These are phyloP conservation scores for Busseola fusca DNA, from an alignment of 2,888 invertebrate species.

Conservation along the genomic window DNA sequence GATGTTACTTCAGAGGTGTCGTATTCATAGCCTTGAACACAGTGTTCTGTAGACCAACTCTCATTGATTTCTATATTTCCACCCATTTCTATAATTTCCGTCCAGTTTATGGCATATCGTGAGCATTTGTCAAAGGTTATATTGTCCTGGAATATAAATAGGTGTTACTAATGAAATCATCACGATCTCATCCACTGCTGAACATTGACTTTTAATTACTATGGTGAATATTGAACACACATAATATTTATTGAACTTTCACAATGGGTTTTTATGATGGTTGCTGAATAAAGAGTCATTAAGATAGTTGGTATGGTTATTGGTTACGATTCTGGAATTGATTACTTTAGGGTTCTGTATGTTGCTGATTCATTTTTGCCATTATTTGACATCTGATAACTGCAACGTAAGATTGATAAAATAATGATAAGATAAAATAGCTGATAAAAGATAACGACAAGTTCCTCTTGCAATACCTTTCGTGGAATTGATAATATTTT, in stretches of 20 bases:
- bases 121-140: slow-evolving; percentile 91
- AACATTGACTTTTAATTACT: neutral
- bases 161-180: neutral
- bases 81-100: slow-evolving; percentile 79
- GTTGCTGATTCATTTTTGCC: neutral
- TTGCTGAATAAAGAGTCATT: too few species aligned
- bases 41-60: slow-evolving; percentile 91
- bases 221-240: neutral
- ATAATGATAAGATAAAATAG: slow-evolving; percentile 9
- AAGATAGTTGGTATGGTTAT: neutral
- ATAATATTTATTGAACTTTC: too few species aligned
- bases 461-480: slow-evolving; percentile 73
- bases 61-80: slow-evolving; percentile 79
- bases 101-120: slow-evolving; percentile 93
- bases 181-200: neutral
- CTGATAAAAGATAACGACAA: slow-evolving; percentile 11
- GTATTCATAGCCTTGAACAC: slow-evolving; percentile 94
- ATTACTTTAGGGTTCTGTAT: too few species aligned
- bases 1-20: slow-evolving; percentile 91
- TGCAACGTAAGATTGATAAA: neutral
- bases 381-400: neutral
- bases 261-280: too few species aligned
- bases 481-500: slow-evolving; percentile 91
- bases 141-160: slow-evolving; percentile 74
- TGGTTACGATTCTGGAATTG: neutral